Base-by-base conservation (phyloP, 1,140 invertebrate species). In the Stegodyphus mimosarum region DNA sequence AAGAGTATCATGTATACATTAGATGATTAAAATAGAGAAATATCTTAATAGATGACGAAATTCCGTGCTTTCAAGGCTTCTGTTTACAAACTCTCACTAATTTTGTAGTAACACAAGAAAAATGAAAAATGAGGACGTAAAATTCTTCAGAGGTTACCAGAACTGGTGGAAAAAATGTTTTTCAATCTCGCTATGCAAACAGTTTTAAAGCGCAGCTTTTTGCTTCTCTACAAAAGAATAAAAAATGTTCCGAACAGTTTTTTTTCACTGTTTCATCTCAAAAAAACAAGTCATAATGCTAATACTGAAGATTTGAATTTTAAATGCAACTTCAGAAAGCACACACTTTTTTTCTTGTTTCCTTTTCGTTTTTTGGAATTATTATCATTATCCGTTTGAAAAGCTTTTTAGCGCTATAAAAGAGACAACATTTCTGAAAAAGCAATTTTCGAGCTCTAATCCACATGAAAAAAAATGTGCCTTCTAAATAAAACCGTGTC, bases 111-210 rank as follows among this genome's bases (percentile, higher is more conserved):
- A 55, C 11, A 60, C 51, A 5, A 74, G 50, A 74, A 74, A 53
- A 17, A 73, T 18, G 51, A 55, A 60, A 74, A 48, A 74, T 55
- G 13, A 60, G 5, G 15, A 55, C 33, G 18, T 9, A 0, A 67
- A 67, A 17, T 33, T 33, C 33, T 33, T 33, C 33, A 33, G 33
- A 33, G 33, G 33, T 33, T 33, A 33, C 33, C 33, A 67, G 5
- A 67, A 4, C 15, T 67, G 7, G 15, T 9, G n/a, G 49, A 49
- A 48, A 71, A 71, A 64, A 9, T 60, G 5, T 15, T 60, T 60
- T 76, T 64, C 74, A 76, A 76, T 76, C 74, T 76, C 60, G 64
- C 74, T 50, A 50, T 76, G 74, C 48, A 76, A 76, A 76, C 74
- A 64, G 74, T 13, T 76, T 76, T 76, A 76, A 76, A 76, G 15